These are phyloP conservation scores for Ctena decussata DNA, from an alignment of 2,888 invertebrate species.

Conservation along the genomic window DNA sequence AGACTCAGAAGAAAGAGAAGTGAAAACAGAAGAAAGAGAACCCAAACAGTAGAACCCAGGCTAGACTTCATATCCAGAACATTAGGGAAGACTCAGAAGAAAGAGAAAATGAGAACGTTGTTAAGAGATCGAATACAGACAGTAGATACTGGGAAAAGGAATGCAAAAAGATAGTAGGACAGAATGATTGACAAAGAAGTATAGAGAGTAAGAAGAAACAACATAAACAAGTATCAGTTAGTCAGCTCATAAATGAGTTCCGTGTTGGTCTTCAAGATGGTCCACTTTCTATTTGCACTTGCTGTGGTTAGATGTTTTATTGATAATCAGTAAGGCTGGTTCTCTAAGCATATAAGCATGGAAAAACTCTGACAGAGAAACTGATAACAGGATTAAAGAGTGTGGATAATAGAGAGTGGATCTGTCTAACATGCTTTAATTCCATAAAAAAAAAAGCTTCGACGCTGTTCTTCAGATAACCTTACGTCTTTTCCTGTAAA, in stretches of 20 bases:
- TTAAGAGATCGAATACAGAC: background rate
- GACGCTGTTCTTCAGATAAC: conserved; percentile 47
- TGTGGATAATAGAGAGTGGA: conserved; percentile 29
- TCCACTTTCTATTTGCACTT: conserved; percentile 28
- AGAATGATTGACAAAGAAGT: background rate
- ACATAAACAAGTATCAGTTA: background rate
- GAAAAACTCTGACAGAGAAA: background rate
- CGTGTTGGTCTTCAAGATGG: background rate
- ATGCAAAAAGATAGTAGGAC: conserved; percentile 14
- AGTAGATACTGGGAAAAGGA: conserved; percentile 7
- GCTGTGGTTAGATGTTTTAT: conserved; percentile 29
- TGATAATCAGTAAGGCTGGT: conserved; percentile 5
- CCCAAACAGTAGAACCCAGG: background rate
- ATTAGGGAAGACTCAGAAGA: too few relatives aligned
- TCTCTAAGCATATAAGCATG: background rate
- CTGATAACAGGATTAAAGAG: conserved; percentile 13
- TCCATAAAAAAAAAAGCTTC: conserved; percentile 42
- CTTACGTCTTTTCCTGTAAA: conserved; percentile 39
- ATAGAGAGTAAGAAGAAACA: background rate
- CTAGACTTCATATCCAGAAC: background rate
- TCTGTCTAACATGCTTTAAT: conserved; percentile 37
- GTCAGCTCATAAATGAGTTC: background rate
- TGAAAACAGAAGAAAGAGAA: too few relatives aligned
- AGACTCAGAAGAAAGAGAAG: too few relatives aligned
- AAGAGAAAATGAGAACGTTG: background rate